Conservation (phyloP, 2,797 vertebrate genomes). For the Mastacembelus armatus region DNA sequence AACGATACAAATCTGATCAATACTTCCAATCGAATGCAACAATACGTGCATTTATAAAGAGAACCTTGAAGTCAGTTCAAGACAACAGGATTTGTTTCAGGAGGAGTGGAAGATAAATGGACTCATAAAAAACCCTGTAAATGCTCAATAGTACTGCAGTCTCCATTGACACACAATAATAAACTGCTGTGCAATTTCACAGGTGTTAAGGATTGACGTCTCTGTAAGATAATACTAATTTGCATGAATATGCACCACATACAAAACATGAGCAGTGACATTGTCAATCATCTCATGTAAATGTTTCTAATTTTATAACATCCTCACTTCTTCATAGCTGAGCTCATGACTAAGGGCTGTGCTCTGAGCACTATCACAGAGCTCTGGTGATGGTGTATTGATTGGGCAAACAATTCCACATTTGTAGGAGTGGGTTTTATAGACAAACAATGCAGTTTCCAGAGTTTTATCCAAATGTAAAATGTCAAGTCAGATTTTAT, state of each 20-base stretch:
- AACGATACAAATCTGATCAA: slow-evolving; percentile 65
- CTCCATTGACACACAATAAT: slow-evolving; percentile 3
- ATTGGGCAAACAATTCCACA: slow-evolving; percentile 42
- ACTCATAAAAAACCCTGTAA: slow-evolving; percentile 27
- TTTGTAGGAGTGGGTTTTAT: slow-evolving; percentile 18
- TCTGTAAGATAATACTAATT: slow-evolving; percentile 26
- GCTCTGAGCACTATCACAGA: not conserved
- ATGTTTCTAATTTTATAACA: slow-evolving; percentile 55
- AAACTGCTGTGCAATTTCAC: slow-evolving; percentile 27
- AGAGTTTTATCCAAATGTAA: too few species aligned
- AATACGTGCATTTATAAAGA: slow-evolving; percentile 55
- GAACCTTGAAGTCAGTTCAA: slow-evolving; percentile 61
- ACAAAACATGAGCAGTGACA: slow-evolving; percentile 23
- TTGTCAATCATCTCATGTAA: slow-evolving; percentile 60
- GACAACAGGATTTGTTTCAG: slow-evolving; percentile 37
- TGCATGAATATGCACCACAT: slow-evolving; percentile 43
- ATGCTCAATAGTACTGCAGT: slow-evolving; percentile 24
- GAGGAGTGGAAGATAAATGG: slow-evolving; percentile 34
- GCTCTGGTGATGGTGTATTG: slow-evolving; percentile 44
- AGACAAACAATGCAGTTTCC: too few species aligned
- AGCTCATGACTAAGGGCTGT: slow-evolving; percentile 46
- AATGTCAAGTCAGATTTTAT: too few species aligned
- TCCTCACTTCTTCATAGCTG: slow-evolving; percentile 44
- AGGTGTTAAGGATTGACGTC: slow-evolving; percentile 29
- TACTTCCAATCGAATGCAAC: slow-evolving; percentile 68